Conservation (phyloP, 2,113 vertebrate genomes). For the Apteryx owenii region DNA sequence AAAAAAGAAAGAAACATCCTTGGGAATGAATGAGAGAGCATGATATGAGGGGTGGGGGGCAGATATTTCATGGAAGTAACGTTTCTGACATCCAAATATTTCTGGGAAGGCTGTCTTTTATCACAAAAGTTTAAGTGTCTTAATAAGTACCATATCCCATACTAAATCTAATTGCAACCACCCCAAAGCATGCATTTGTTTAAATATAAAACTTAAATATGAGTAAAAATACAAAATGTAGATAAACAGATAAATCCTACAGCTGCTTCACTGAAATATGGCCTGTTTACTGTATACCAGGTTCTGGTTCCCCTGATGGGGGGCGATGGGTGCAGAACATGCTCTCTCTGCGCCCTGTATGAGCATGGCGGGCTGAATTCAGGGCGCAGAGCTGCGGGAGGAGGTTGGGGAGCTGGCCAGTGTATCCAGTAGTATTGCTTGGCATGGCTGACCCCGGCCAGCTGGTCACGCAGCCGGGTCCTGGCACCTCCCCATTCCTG, state of each 20-base stretch:
- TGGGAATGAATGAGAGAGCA: background rate
- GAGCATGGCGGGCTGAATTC: background rate
- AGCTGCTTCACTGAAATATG: background rate
- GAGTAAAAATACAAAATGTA: background rate
- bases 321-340: background rate
- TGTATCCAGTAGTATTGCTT: background rate
- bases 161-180: background rate
- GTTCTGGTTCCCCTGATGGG: background rate
- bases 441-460: background rate
- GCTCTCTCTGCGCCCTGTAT: background rate
- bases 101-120: background rate
- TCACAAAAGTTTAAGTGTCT: background rate
- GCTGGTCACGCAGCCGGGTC: slow-evolving; percentile 45
- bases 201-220: background rate
- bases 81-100: background rate
- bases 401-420: background rate
- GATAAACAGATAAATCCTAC: background rate
- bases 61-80: background rate
- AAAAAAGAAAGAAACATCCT: background rate
- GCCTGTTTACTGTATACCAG: background rate
- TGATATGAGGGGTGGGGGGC: background rate
- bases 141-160: background rate
- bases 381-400: background rate
- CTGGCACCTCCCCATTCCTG: background rate
- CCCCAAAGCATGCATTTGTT: background rate